Base-by-base conservation (phyloP, 1,140 invertebrate species). In the Bombus turneri region DNA sequence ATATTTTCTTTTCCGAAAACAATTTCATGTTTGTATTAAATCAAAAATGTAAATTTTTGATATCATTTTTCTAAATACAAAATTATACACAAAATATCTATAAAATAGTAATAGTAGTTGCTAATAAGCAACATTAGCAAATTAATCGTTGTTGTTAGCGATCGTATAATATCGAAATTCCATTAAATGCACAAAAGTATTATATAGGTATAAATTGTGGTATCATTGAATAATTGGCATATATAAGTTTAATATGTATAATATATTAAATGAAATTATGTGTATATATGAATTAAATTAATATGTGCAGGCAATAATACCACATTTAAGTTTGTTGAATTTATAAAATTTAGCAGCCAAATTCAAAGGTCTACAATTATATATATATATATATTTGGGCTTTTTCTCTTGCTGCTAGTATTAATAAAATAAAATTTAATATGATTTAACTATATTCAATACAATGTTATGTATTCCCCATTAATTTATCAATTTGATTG, bases 91-190 rank as follows among this genome's bases (percentile, higher is more conserved):
- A 68, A 47, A 76, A 25, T 75, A 83, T 47, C 15, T 31, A 53
- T 53, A 66, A 31, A 83, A 66, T 53, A 69, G 72, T 28, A 68
- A 77, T 15, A 34, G 13, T 66, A 2, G 9, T 76, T 53, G 47
- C 47, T 53, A 53, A 22, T 53, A 53, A 47, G 13, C 39, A 64
- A 57, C 39, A 79, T 66, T 37, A 80, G 5, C 62, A 87, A 88
- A 78, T 66, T 83, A 88, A 83, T 64, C 79, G 64, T 57, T 83
- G 53, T 83, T 62, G 41, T 64, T 53, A 43, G 5, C 39, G 81
- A 25, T 80, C 34, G n/a, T 59, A 13, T 34, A 18, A 59, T 77
- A 53, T 53, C 47, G 47, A 53, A 53, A 53, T 53, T 53, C 8
- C 5, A 22, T 53, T 53, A 53, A 53, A 53, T 53, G 5, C 47